phyloP scores from a whole-genome alignment of 1,140 invertebrate genomes.

The Laupala kohalensis region DNA sequence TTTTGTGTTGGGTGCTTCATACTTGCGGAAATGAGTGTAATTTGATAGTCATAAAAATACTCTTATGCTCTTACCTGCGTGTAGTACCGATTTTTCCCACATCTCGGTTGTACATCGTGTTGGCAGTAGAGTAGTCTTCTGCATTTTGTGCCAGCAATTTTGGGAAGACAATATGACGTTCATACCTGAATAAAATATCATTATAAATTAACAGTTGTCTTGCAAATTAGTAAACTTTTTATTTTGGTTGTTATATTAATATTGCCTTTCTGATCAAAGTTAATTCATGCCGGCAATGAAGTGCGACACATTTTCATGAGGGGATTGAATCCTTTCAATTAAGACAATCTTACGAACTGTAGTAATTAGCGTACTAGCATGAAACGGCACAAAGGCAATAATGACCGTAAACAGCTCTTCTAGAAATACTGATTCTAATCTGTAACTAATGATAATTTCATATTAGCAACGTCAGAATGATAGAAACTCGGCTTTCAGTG shows the following conservation, averaged over 20 bases:
- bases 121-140: constrained; percentile 65
- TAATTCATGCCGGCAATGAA: background rate
- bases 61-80: constrained; percentile 61
- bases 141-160: constrained; percentile 73
- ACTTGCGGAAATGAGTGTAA: too few relatives aligned
- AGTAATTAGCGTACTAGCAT: too few relatives aligned
- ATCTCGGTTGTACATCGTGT: constrained; percentile 85
- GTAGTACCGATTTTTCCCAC: constrained; percentile 73
- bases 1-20: too few relatives aligned
- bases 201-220: background rate
- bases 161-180: constrained; percentile 75
- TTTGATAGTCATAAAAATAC: too few relatives aligned
- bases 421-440: too few relatives aligned
- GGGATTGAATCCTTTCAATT: too few relatives aligned
- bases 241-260: background rate
- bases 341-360: too few relatives aligned
- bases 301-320: background rate
- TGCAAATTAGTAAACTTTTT: background rate
- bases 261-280: background rate
- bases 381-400: too few relatives aligned
- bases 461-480: too few relatives aligned
- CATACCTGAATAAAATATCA: constrained; percentile 44
- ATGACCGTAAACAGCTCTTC: too few relatives aligned
- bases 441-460: too few relatives aligned
- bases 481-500: too few relatives aligned